Percentiles rank a stretch among this genome's conserved stretches.
Conservation (phyloP, 1,140 invertebrate species). For the Drosophila ogumai region DNA sequence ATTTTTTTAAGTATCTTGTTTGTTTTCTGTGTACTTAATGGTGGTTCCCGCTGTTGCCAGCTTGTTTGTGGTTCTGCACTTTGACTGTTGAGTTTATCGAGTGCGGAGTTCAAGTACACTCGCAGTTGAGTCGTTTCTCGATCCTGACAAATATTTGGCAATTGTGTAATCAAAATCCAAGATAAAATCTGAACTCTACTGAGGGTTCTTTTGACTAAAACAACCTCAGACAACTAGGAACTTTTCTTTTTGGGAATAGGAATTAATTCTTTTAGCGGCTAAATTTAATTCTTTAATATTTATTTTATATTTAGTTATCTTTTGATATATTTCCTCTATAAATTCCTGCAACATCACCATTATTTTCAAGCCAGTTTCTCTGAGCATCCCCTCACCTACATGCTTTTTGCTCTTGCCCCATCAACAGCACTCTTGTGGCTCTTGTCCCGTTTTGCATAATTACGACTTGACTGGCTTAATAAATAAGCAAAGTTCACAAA, state of each 20-base stretch:
- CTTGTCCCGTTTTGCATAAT: constrained; percentile 67
- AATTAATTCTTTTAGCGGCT: not conserved
- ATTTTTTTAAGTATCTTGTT: not conserved
- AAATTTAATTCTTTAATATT: not conserved
- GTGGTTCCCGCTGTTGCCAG: constrained; percentile 7
- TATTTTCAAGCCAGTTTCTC: not conserved
- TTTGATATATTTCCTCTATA: not conserved
- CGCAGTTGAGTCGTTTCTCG: constrained; percentile 28
- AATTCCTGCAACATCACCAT: not conserved
- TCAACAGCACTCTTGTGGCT: constrained; percentile 23
- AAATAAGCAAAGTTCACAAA: constrained; percentile 65
- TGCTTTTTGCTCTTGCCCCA: constrained; percentile 5
- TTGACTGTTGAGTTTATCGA: constrained; percentile 39
- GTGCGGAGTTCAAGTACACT: constrained; percentile 70
- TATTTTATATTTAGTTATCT: not conserved
- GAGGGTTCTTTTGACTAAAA: not conserved
- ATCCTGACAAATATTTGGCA: constrained; percentile 46
- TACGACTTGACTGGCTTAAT: constrained; percentile 68
- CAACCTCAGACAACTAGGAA: not conserved
- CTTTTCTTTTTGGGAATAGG: not conserved
- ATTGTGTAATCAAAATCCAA: constrained; percentile 43
- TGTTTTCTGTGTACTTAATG: constrained; percentile 6
- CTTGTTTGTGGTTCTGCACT: constrained; percentile 52
- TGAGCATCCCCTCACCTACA: not conserved
- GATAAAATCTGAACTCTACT: constrained; percentile 1